Percentiles rank a stretch among this genome's conserved stretches.
Evolutionary conservation across 2,888 invertebrate species (phyloP).

Genomic region (Andrena trimmerana): DNA sequence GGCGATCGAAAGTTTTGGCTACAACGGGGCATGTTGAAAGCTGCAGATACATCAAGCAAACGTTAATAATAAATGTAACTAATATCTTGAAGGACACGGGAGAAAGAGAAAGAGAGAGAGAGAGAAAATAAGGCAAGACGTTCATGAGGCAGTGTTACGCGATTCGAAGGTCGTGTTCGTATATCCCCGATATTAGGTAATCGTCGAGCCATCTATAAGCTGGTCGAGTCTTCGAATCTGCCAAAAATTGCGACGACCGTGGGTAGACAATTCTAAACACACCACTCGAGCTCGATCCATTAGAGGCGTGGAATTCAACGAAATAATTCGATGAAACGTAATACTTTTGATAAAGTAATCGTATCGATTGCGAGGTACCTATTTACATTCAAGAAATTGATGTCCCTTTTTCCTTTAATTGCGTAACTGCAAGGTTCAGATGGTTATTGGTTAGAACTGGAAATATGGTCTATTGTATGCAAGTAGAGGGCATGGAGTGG

Average conservation of each 20-base stretch:
- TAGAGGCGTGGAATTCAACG: background rate
- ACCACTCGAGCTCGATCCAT: background rate
- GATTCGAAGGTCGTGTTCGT: slow-evolving; percentile 68
- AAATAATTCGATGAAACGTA: slow-evolving; percentile 14
- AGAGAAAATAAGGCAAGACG: slow-evolving; percentile 44
- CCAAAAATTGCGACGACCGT: slow-evolving; percentile 53
- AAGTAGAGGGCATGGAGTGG: background rate
- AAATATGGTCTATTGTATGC: background rate
- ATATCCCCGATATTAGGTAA: slow-evolving; percentile 76
- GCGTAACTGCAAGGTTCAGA: background rate
- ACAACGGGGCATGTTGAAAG: slow-evolving; percentile 14
- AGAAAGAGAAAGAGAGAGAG: background rate
- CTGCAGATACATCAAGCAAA: slow-evolving; percentile 16
- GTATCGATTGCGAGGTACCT: background rate
- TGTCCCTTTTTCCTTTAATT: background rate
- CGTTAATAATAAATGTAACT: slow-evolving; percentile 51
- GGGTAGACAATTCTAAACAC: slow-evolving; percentile 8
- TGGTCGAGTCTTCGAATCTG: slow-evolving; percentile 39
- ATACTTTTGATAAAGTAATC: background rate
- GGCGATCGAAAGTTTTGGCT: slow-evolving; percentile 2
- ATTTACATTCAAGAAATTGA: background rate
- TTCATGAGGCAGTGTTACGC: slow-evolving; percentile 75
- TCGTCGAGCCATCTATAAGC: slow-evolving; percentile 55
- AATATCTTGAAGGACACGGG: background rate
- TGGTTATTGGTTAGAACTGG: background rate